Evolutionary conservation across 2,888 invertebrate genomes (phyloP), one percentile per base, ranked within the genome.

Genomic region (Aspidiotus destructor): DNA sequence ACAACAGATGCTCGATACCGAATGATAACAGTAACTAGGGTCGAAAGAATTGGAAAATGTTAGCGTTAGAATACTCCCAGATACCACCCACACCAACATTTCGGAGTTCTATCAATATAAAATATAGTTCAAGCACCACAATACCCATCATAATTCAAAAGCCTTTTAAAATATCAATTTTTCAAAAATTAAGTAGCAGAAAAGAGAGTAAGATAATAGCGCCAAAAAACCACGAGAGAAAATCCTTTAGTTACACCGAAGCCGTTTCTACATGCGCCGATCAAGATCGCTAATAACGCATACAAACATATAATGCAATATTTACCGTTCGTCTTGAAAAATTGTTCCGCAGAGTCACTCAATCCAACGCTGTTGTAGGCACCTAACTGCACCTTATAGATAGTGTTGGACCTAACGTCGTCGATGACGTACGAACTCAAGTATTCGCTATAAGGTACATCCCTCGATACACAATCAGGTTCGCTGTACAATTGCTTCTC

Each of bases 281-380:
- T 58, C 8, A 17, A 61, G 60, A 55, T 60, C 28, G 11, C 48
- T 41, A 57, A 62, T 42, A 28, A 28, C 28, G 28, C 28, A 28
- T 28, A 28, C 28, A 5, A 28, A 28, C 48, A 55, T 15, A 41
- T 57, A 6, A 41, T 28, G 17, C 42, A 55, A 44, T 65, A 72
- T 72, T 75, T 70, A 74, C 74, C 73, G 53, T 70, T 70, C 28
- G 94, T 94, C 80, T 87, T 89, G 77, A 94, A 83, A 76, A 86
- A 84, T 73, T 90, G 83, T 76, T 85, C 83, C 55, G 88, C 87
- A 1, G 91, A 86, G 70, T 84, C 80, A 75, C 93, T 91, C 78
- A 81, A 86, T 69, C 94, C 95, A 72, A 94, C 87, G 40, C 84
- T 80, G 78, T 96, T 96, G 77, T 88, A 88, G 58, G 94, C 95